Evolutionary conservation across 2,113 vertebrate species (phyloP), one percentile per base, ranked within the genome.

Genomic region (Phylloscopus whistleri): DNA sequence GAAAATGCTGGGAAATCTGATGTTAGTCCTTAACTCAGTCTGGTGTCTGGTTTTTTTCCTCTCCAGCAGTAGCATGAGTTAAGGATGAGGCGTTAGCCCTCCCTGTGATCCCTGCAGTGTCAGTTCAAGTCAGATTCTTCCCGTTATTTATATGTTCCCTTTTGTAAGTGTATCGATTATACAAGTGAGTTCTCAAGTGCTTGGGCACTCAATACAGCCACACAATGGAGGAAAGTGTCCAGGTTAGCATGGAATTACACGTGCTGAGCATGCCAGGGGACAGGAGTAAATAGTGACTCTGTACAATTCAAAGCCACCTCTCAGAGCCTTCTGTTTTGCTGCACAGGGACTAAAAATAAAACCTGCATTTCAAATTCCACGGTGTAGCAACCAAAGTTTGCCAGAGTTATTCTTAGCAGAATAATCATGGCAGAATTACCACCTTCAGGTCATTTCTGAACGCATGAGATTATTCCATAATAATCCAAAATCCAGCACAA

Each of bases 121-220:
- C 95, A 92, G 94, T 86, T 91, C 81, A 89, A 94, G 91, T 85
- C 89, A 85, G 87, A 84, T 60, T 78, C 76, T 68, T 90, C 90
- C 31, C 10, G 5, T 92, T 90, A 82, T 90, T 97, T 82, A 28
- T 93, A 64, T 68, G 76, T 86, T 60, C 53, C 70, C 70, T 92
- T 93, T 93, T 92, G 94, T 93, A 58, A 72, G 76, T 1, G 1
- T 70, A 90, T 96, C 0, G 70, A 90, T 95, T 84, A 92, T 66
- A 93, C 80, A 39, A 94, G 69, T 52, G 88, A 93, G 68, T 66
- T 70, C 79, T 93, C 51, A 58, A 95, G 87, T 86, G 75, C 66
- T 66, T 2, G 3, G 74, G 68, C 49, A 72, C 88, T 90, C 79
- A 31, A 46, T 87, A 33, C 20, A 90, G 58, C 49, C 74, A 69